Base-by-base conservation (phyloP, 2,797 vertebrate genomes). In the Setipinna tenuifilis region DNA sequence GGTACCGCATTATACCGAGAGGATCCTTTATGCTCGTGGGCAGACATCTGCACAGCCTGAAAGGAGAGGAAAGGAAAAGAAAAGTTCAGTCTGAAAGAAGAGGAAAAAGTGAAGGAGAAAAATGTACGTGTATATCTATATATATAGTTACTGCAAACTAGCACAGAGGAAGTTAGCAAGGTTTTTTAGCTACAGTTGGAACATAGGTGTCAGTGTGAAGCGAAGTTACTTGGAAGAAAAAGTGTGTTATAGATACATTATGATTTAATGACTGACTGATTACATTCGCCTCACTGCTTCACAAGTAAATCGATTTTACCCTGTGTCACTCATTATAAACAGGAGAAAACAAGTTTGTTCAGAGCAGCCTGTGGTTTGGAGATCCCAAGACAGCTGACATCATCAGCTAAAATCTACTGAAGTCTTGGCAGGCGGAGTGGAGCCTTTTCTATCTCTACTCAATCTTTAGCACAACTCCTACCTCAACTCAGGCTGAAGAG, bases 331-430 rank as follows among this genome's bases (percentile, higher is more conserved):
- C 62, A 54, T 9, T 54, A 54, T 68, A 5, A 10, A 28, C 62
- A 28, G 11, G 23, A 68, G 62, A 25, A 68, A 28, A 28, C 23
- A 3, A 28, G 62, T 28, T 25, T 9, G 11, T 31, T 28, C 25
- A 68, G 62, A 68, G 61, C 86, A 84, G 41, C 50, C 35, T 61
- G 88, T 89, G 85, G 83, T 89, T 89, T 90, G 88, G 65, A 83
- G 78, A 83, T 85, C 88, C n/a, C 58, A 71, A 75, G 85, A 83
- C 82, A 78, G 28, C 80, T 75, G 85, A 84, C 50, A 25, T 85
- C 71, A 89, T 87, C 87, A 87, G 81, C 83, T 87, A 84, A 89
- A 83, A 88, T 85, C 62, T 83, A 85, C 61, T 31, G 17, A 81
- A 62, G 81, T 75, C 82, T 59, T 68, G 84, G 68, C 3, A 9